Percentiles rank a stretch among this genome's conserved stretches.
phyloP scores from a whole-genome alignment of 2,797 vertebrate genomes.

The Galago senegalensis region DNA sequence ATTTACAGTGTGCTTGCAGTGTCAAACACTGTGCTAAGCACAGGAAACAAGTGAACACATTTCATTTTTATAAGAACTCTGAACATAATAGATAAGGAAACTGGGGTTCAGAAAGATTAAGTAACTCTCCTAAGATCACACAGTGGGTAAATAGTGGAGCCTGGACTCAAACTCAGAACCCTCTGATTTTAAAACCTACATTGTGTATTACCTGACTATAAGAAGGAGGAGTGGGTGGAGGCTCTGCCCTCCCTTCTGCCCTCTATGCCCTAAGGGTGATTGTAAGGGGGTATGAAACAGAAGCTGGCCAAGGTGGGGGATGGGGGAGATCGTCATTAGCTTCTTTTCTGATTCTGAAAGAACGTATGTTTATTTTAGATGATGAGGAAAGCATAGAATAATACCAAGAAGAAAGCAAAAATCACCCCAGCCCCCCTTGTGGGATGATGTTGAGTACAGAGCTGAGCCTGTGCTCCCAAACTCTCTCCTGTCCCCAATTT shows the following conservation, averaged over 20 bases:
- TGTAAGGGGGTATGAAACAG: background rate
- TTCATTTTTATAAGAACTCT: background rate
- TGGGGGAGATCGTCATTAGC: background rate
- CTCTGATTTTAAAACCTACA: background rate
- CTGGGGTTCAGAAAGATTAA: background rate
- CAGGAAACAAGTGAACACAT: background rate
- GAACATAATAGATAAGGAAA: background rate
- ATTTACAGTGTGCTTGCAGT: background rate
- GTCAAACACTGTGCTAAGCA: background rate
- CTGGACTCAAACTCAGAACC: background rate
- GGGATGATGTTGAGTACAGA: background rate
- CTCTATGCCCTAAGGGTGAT: background rate
- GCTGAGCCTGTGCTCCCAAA: background rate
- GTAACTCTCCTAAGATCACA: background rate
- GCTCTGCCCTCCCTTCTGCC: background rate
- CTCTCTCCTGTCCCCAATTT: no score
- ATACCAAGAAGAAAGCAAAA: background rate
- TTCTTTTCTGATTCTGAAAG: background rate
- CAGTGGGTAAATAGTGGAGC: background rate
- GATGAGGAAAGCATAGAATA: background rate
- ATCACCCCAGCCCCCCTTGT: no score
- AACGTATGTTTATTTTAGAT: background rate
- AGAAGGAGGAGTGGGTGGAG: background rate
- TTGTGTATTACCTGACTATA: background rate
- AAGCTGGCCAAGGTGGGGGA: background rate